A percentile compares a stretch with the other conserved stretches of the same genome.
Conservation (phyloP, 1,140 invertebrate genomes). For the Penaeus chinensis region DNA sequence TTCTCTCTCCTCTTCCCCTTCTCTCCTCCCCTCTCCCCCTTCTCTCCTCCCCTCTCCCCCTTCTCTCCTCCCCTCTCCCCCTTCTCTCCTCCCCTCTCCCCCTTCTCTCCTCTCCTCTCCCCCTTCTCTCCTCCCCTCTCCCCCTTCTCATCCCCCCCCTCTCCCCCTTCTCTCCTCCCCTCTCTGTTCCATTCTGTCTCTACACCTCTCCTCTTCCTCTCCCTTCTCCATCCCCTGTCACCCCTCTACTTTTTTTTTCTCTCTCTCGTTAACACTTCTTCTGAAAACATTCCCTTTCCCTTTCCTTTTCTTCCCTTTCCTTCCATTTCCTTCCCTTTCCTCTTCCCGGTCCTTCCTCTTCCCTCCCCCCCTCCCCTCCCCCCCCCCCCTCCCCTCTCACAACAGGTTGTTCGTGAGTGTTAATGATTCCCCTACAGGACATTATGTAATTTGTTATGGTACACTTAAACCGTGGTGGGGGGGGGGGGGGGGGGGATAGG, state of each 20-base stretch:
- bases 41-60: not conserved
- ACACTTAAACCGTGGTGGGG: too few species aligned
- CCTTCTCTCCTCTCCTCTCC: not conserved
- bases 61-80: not conserved
- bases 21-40: not conserved
- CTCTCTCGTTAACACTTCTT: not conserved
- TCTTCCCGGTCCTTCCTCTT: too few species aligned
- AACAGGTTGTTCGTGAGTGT: too few species aligned
- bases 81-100: not conserved
- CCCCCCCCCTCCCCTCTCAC: too few species aligned
- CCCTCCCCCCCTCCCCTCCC: too few species aligned
- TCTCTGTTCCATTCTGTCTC: not conserved
- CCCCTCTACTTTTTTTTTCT: not conserved
- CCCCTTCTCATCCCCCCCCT: not conserved
- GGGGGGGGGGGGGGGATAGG: too few species aligned
- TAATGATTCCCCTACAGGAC: too few species aligned
- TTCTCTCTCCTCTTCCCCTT: not conserved
- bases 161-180: not conserved
- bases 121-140: not conserved
- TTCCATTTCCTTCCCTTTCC: not conserved
- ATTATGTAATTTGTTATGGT: too few species aligned
- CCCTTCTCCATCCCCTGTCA: not conserved
- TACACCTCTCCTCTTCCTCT: not conserved
- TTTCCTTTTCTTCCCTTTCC: not conserved
- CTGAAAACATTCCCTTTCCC: not conserved